These are phyloP conservation scores for Aegypius monachus DNA, from an alignment of 2,113 vertebrate genomes.

Conservation along the genomic window DNA sequence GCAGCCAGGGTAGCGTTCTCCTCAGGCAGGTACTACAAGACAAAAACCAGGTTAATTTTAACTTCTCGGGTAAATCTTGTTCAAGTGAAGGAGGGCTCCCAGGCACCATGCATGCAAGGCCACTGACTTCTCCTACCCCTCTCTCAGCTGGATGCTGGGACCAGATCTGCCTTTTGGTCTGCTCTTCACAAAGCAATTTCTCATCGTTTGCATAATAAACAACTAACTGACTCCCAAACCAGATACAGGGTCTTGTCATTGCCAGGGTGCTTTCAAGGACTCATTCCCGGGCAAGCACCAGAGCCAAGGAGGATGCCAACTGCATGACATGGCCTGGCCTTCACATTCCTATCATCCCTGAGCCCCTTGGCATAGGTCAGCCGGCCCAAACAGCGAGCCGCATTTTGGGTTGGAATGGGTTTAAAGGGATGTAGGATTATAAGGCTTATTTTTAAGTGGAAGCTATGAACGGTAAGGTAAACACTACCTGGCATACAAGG, in stretches of 20 bases:
- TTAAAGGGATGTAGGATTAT: not conserved
- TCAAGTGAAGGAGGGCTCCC: rapidly evolving
- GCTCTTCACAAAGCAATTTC: not conserved
- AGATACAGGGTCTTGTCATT: not conserved
- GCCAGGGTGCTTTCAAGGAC: rapidly evolving
- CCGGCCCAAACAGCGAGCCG: not conserved
- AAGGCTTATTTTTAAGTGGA: conserved; percentile 18
- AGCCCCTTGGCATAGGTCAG: not conserved
- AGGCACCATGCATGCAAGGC: not conserved
- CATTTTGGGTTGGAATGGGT: not conserved
- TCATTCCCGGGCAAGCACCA: not conserved
- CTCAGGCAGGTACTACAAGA: not conserved
- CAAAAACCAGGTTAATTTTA: not conserved
- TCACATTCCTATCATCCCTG: not conserved
- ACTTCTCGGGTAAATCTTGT: not conserved
- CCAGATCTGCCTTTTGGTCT: not conserved
- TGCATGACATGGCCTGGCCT: not conserved
- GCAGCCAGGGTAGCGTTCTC: not conserved
- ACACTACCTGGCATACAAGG: conserved; percentile 48
- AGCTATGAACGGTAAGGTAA: conserved; percentile 36
- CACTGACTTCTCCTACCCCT: not conserved
- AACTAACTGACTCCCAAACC: rapidly evolving
- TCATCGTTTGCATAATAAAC: not conserved
- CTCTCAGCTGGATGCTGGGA: not conserved
- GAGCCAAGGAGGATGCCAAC: not conserved